Evolutionary conservation across 1,140 invertebrate species (phyloP).

Genomic region (Caenorhabditis remanei): DNA sequence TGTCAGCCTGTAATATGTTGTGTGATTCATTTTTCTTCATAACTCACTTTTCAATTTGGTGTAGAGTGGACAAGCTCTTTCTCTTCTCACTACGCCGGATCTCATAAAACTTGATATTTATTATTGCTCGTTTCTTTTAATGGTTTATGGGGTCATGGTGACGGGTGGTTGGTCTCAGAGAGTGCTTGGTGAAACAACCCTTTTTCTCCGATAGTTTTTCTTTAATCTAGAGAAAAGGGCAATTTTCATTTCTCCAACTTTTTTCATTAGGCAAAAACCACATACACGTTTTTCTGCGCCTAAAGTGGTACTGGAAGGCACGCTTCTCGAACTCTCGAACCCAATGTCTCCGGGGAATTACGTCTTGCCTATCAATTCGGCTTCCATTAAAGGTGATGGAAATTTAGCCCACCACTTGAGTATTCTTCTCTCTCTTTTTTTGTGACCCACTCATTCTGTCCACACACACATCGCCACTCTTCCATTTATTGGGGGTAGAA

Average conservation of each 20-base stretch:
- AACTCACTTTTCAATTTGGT: neutral
- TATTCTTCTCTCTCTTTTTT: neutral
- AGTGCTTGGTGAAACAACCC: neutral
- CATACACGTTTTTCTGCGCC: neutral
- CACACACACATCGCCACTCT: neutral
- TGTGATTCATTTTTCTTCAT: neutral
- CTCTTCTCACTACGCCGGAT: neutral
- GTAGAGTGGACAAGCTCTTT: neutral
- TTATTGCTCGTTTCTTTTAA: constrained; percentile 50
- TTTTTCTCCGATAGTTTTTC: too few species aligned
- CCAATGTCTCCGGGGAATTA: constrained; percentile 34
- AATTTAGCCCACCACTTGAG: constrained; percentile 9
- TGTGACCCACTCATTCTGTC: neutral
- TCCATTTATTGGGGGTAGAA: neutral
- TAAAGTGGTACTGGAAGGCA: constrained; percentile 18
- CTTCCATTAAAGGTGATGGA: constrained; percentile 51
- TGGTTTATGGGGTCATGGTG: constrained; percentile 38
- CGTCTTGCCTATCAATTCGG: constrained; percentile 30
- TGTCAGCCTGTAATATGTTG: constrained; percentile 4
- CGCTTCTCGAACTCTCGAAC: constrained; percentile 34
- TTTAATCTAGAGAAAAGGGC: constrained; percentile 17
- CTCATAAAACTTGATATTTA: constrained; percentile 54
- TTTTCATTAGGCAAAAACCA: constrained; percentile 52
- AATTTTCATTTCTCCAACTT: neutral
- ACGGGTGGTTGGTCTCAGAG: neutral